Base-by-base conservation (phyloP, 2,888 invertebrate genomes). In the Elgonia sp. region DNA sequence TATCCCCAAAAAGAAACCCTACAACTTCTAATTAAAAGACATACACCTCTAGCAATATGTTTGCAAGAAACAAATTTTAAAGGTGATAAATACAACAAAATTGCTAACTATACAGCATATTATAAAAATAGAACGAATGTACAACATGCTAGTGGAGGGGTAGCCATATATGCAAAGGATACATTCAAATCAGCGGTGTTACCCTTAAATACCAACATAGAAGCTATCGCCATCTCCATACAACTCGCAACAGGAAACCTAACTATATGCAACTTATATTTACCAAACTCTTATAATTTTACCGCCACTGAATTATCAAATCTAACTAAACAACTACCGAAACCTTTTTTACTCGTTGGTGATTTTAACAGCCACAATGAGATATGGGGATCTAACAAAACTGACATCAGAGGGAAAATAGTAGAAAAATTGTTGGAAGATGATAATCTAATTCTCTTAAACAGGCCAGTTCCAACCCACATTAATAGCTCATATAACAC, bases 361-460 rank as follows among this genome's bases (percentile, higher is more conserved):
- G 73, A 73, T 40, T 73, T 73, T 20, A 73, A 73, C 57, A 57
- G 55, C 18, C 89, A 91, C 40, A 86, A 82, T 21, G 42, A 42
- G 0, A 55, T 84, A 0, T 90, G 90, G 88, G 88, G 88, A 5
- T 91, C 89, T 1, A 10, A 63, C 9, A 75, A 84, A 55, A 84
- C 63, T 7, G 88, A 90, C 60, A 63, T 16, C 18, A 88, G 90
- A 86, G 90, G 90, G 8, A 85, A 83, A 87, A 84, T 81, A n/a
- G 65, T 92, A 9, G 89, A 91, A 72, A 37, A 89, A 53, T 8
- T 90, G 9, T 53, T 91, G 37, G 82, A 87, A 39, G 70, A 87
- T n/a, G 39, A 21, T 10, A 73, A 90, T 12, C 40, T 89, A 10
- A 42, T 75, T 16, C 16, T 79, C 0, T 62, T 88, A 57, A 89